Base-by-base conservation (phyloP, 2,888 invertebrate species). In the Anthophora plumipes region DNA sequence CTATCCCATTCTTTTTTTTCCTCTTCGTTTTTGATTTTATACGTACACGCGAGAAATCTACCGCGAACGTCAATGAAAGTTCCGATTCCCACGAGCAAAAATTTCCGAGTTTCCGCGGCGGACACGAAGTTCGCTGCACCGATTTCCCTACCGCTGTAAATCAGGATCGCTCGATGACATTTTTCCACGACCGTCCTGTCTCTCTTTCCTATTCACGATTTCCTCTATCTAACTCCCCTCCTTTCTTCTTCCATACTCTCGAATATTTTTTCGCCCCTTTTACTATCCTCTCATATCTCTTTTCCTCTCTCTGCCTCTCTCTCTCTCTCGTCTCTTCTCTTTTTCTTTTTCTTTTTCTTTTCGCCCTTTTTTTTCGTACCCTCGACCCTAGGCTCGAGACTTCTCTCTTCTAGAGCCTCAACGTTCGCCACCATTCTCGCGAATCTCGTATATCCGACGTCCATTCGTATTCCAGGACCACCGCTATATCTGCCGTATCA, bases 401-500 rank as follows among this genome's bases (percentile, higher is more conserved):
- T 87, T 84, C 83, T 84, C 83, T 82, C 73, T 79, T 75, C 64
- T 22, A 22, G 72, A 81, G 74, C 79, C 83, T 82, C 73, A 52
- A 41, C 75, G 82, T 71, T 82, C 82, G 77, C 57, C 67, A 57
- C 83, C 79, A 77, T 85, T 81, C 84, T 68, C 74, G 68, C 72
- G 59, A 73, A 52, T 74, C 84, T 85, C 85, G 80, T 85, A 84
- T 86, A 86, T 89, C 82, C 82, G 68, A 84, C 83, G 89, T 89
- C 86, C 90, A 91, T 92, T 91, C 90, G 90, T 90, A 91, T 89
- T 89, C 87, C 80, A 79, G 37, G 70, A 72, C 64, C 83, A 31
- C 80, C 63, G 87, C 90, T 91, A 90, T 92, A 91, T 91, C 91
- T 89, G 81, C 88, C 90, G 90, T 91, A 92, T 92, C 92, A 92